A percentile compares a stretch with the other conserved stretches of the same genome.
phyloP scores from a whole-genome alignment of 2,113 vertebrate genomes.

The Burhinus bistriatus region DNA sequence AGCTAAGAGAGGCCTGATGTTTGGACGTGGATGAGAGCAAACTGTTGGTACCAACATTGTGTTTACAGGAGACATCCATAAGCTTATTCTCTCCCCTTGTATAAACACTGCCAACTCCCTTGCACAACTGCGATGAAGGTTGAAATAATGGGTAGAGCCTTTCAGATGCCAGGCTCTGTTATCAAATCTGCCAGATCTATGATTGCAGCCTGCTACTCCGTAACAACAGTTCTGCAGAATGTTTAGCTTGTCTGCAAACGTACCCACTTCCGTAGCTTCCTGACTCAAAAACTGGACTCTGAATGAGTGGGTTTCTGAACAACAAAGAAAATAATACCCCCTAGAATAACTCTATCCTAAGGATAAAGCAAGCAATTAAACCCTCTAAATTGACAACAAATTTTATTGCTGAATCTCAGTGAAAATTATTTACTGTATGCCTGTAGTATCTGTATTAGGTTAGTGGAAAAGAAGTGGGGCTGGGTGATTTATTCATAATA shows the following conservation, averaged over 20 bases:
- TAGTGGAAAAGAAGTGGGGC: background rate
- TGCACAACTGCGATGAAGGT: background rate
- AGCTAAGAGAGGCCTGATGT: background rate
- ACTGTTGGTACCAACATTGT: background rate
- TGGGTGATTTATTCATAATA: background rate
- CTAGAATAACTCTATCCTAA: background rate
- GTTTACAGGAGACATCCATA: background rate
- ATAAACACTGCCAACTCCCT: background rate
- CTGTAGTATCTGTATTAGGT: background rate
- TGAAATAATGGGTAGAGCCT: background rate
- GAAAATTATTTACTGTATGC: background rate
- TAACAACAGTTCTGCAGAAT: background rate
- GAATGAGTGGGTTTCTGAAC: background rate
- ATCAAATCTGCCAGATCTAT: background rate
- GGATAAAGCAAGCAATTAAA: background rate
- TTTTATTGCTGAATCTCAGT: background rate
- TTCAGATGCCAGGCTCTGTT: background rate
- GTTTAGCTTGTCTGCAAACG: background rate
- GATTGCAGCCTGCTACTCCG: background rate
- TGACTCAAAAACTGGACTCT: background rate
- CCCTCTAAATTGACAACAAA: background rate
- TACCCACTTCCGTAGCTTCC: background rate
- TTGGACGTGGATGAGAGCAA: background rate
- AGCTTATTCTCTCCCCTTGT: background rate
- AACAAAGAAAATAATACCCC: background rate